phyloP scores from a whole-genome alignment of 2,888 invertebrate genomes.

The Gari tellinella region DNA sequence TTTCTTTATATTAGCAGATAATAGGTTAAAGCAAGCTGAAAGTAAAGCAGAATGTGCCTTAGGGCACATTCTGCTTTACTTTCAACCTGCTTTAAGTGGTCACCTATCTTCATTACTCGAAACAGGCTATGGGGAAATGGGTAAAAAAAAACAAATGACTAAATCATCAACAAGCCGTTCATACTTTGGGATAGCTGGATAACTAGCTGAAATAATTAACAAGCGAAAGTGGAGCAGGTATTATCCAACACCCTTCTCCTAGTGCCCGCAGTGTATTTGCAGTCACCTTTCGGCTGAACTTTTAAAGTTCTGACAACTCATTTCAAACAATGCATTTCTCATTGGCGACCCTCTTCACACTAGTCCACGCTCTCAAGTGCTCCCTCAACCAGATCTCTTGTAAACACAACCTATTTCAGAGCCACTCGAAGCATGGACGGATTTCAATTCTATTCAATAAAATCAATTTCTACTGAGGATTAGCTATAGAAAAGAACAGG shows the following conservation, averaged over 20 bases:
- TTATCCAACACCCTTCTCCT: no score
- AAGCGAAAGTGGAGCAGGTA: no score
- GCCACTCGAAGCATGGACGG: constrained; percentile 56
- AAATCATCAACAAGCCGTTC: no score
- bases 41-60: no score
- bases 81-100: no score
- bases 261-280: neutral
- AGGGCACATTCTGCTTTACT: no score
- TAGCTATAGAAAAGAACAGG: constrained; percentile 45
- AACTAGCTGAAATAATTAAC: no score
- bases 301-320: constrained; percentile 33
- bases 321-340: constrained; percentile 48
- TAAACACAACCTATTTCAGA: constrained; percentile 52
- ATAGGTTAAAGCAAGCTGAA: no score
- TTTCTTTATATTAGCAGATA: no score
- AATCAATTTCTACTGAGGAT: constrained; percentile 65
- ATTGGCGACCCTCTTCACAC: constrained; percentile 55
- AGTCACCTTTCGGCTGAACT: constrained; percentile 39
- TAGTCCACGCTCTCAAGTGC: constrained; percentile 43
- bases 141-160: neutral
- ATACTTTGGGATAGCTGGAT: no score
- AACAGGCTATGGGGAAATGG: no score
- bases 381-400: constrained; percentile 38
- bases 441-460: constrained; percentile 66
- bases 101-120: no score